phyloP scores from a whole-genome alignment of 2,113 vertebrate species.

The Vombatus ursinus region DNA sequence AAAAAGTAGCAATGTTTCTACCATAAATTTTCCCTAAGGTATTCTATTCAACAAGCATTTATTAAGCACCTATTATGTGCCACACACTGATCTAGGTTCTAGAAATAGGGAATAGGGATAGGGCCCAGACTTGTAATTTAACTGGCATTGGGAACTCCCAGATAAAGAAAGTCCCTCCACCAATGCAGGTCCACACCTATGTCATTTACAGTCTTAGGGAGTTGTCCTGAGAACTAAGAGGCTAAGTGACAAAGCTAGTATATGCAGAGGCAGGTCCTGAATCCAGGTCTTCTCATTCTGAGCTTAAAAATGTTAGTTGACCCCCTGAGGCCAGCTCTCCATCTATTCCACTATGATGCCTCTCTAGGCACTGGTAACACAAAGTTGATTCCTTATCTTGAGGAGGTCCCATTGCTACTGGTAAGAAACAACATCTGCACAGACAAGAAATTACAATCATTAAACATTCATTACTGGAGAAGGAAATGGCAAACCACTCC shows the following conservation, averaged over 20 bases:
- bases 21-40: not conserved
- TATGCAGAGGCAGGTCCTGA: not conserved
- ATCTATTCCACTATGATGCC: not conserved
- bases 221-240: not conserved
- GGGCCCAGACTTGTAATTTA: not conserved
- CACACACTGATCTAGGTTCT: not conserved
- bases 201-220: not conserved
- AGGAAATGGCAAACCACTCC: not conserved
- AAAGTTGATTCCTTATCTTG: not conserved
- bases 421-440: not conserved
- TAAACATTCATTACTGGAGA: not conserved
- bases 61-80: not conserved
- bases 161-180: not conserved
- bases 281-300: not conserved
- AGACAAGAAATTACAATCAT: not conserved
- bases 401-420: not conserved
- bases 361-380: not conserved
- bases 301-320: not conserved
- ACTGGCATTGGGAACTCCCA: not conserved
- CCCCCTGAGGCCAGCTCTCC: not conserved
- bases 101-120: not conserved
- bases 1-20: not conserved
- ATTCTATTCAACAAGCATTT: not conserved
- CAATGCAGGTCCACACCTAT: not conserved
- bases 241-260: not conserved